Evolutionary conservation across 2,888 invertebrate species (phyloP), one percentile per base, ranked within the genome.

Genomic region (Aradus depressus): DNA sequence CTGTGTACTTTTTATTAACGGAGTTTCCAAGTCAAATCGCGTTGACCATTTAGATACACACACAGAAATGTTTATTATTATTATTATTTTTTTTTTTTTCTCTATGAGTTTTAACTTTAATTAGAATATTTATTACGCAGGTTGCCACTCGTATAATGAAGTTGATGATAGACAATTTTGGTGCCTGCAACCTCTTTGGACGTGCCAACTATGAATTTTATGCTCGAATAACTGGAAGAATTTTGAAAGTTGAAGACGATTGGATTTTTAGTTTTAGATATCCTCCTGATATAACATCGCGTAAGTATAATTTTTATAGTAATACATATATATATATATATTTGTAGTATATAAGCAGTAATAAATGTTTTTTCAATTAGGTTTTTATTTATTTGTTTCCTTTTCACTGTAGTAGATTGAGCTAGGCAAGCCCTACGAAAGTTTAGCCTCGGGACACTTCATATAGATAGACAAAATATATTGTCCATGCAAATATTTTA

Each of bases 131-230:
- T 50, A 32, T 52, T 42, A 44, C 57, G 55, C 55, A 92, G 88
- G 84, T 90, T 66, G 95, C 96, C 59, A 93, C 95, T 28, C 80
- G 86, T 63, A 90, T 97, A 59, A 92, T 96, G 85, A 90, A 93
- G 65, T 87, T 93, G 67, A 79, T 97, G 68, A 96, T 97, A 63
- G 93, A 95, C 69, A 91, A 93, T 71, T 97, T 95, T 73, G 93
- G 95, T 53, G 86, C 90, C 28, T 87, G 89, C 56, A 90, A 95
- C 69, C 75, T 97, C 60, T 97, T 97, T 69, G 96, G 96, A 1
- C 79, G 87, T 44, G 85, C 86, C 55, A 91, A 91, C 70, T 95
- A 95, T 68, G 92, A 92, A 70, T 95, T 88, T 69, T 95, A 95
- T 70, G 92, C 92, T 22, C 77, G 91, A 32, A 92, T 93, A 52